Base-by-base conservation (phyloP, 2,113 vertebrate species). In the Scomber scombrus region DNA sequence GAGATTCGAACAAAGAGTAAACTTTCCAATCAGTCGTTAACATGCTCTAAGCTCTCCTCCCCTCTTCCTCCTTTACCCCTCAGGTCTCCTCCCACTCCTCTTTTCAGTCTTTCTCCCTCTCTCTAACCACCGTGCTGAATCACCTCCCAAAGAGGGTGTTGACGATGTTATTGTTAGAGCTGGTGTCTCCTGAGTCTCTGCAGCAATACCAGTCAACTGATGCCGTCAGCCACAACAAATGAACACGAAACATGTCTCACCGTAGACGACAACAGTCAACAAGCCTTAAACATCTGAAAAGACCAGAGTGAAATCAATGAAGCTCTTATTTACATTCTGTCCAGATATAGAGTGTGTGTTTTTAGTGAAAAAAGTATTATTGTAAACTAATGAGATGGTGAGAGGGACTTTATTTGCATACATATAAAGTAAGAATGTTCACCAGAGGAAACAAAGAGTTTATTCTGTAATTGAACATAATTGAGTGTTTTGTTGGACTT, bases 81-180 rank as follows among this genome's bases (percentile, higher is more conserved):
- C 15, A 51, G 73, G 56, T 71, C 75, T 73, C 75, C 77, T 69
- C 83, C 55, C 68, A 51, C 45, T 70, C 73, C 67, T 56, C 67
- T 54, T 81, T 84, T 76, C 49, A 60, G 18, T 80, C 51, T 19
- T 11, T 81, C 49, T 58, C 18, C 29, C 67, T 62, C 26, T 56
- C 71, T 71, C 55, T 81, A 67, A 74, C 40, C 78, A 19, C 60
- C 4, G 3, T 10, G 51, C 74, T 40, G 45, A 61, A 18, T 62
- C 64, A 18, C 76, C 85, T 88, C 91, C 90, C 88, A 81, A 77
- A 79, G 88, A 82, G 89, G 67, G 66, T 91, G 87, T 91, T 92
- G 91, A 89, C 71, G 13, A 78, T 80, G 84, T 93, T 92, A 88
- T 93, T 87, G 89, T 93, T 91, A 89, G 88, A 45, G 12, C 61